Evolutionary conservation across 1,140 invertebrate species (phyloP).

Genomic region (Euwallacea fornicatus): DNA sequence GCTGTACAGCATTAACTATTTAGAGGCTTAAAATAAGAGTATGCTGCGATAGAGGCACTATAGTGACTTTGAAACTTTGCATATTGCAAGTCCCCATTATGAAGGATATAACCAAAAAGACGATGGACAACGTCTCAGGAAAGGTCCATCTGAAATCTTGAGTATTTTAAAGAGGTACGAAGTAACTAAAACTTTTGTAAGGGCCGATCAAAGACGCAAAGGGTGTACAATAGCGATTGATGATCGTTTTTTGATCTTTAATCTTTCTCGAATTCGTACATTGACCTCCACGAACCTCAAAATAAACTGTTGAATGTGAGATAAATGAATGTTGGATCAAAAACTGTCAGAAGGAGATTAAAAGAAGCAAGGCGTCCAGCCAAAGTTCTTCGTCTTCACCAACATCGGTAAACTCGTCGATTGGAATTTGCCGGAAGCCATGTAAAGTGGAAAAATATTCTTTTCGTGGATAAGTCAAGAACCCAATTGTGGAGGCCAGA

Average conservation of each 20-base stretch:
- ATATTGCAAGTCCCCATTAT: neutral
- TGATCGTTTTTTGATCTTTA: slow-evolving; percentile 13
- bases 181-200: neutral
- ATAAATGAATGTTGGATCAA: neutral
- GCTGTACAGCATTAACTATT: neutral
- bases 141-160: neutral
- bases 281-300: slow-evolving; percentile 10
- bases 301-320: slow-evolving; percentile 4
- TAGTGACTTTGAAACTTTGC: neutral
- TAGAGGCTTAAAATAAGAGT: neutral
- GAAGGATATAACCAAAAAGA: slow-evolving; percentile 7
- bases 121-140: slow-evolving; percentile 4
- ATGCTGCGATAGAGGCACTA: neutral
- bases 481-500: neutral
- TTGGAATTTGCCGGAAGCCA: slow-evolving; percentile 11
- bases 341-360: slow-evolving; percentile 1
- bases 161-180: slow-evolving; percentile 11
- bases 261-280: neutral
- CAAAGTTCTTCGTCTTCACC: neutral
- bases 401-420: slow-evolving; percentile 12
- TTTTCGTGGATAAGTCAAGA: slow-evolving; percentile 15
- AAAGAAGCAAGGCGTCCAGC: neutral
- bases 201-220: neutral
- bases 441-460: slow-evolving; percentile 10
- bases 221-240: slow-evolving; percentile 11